Conservation (phyloP, 1,140 invertebrate genomes). For the Brachionus rotundiformis region DNA sequence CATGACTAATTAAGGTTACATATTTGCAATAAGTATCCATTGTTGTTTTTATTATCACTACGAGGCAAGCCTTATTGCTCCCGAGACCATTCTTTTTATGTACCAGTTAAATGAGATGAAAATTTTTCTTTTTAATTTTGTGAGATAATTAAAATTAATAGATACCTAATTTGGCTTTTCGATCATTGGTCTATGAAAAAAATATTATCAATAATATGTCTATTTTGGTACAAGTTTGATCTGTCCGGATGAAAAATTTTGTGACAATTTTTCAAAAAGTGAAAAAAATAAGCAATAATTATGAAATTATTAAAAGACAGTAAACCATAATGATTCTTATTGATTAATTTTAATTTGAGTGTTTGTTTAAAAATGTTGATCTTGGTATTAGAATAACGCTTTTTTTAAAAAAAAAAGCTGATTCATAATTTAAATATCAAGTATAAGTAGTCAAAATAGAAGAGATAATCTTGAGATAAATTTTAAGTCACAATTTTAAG, state of each 20-base stretch:
- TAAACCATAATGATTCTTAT: too few relatives aligned
- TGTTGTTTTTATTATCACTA: not conserved
- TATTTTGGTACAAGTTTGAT: too few relatives aligned
- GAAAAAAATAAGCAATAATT: not conserved
- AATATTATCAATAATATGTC: not conserved
- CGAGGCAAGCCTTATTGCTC: not conserved
- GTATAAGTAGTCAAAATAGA: not conserved
- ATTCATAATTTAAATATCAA: conserved; percentile 15
- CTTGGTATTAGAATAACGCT: not conserved
- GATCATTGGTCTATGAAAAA: not conserved
- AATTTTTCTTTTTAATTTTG: not conserved
- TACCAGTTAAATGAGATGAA: not conserved
- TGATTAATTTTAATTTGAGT: too few relatives aligned
- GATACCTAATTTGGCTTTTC: not conserved
- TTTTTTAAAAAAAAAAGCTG: not conserved
- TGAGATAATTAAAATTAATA: not conserved
- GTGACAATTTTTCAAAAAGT: not conserved
- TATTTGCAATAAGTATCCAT: not conserved
- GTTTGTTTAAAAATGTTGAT: not conserved
- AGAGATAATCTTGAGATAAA: not conserved
- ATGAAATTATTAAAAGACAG: too few relatives aligned
- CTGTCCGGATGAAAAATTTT: too few relatives aligned
- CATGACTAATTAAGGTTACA: not conserved
- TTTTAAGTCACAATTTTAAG: not conserved
- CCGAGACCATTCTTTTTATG: not conserved